Base-by-base conservation (phyloP, 2,113 vertebrate genomes). In the Neolamprologus modestus region DNA sequence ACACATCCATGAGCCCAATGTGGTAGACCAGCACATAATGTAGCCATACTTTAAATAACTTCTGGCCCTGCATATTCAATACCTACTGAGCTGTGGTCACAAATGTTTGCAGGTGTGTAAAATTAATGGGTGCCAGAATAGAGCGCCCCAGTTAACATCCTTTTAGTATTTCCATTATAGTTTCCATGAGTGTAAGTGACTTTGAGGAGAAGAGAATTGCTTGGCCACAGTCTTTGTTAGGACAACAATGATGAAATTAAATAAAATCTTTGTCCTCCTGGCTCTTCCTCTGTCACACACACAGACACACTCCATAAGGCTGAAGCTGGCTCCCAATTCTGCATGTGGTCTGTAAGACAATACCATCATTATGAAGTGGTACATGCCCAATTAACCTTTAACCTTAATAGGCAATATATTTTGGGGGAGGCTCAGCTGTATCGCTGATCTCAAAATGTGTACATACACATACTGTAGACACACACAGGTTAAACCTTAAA, bases 281-380 rank as follows among this genome's bases (percentile, higher is more conserved):
- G 73, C 66, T 84, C 68, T 42, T 52, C 79, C 19, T 54, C 52
- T 45, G 82, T 84, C 81, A 86, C 89, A 79, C 90, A 88, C 45
- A 85, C 59, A 90, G 89, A 94, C 85, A 82, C 91, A 82, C 12
- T 76, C 81, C 52, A 63, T 63, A 35, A 63, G 17, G 31, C 59
- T 63, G 17, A 63, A 35, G 59, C 9, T 35, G 31, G 31, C 59
- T 63, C 59, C 17, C 31, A 63, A 63, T 63, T 35, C 0, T 63
- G 0, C 59, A 63, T 35, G 17, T 96, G 96, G 96, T 96, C 95
- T 94, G 95, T 92, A 95, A 97, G 90, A 85, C 88, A 92, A 95
- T 93, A 91, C 92, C 85, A 88, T 94, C 87, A 88, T 95, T 93
- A 94, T 94, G 92, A 94, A 89, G 87, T 88, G 85, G 81, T 93